Base-by-base conservation (phyloP, 1,140 invertebrate species). In the Caenorhabditis briggsae region DNA sequence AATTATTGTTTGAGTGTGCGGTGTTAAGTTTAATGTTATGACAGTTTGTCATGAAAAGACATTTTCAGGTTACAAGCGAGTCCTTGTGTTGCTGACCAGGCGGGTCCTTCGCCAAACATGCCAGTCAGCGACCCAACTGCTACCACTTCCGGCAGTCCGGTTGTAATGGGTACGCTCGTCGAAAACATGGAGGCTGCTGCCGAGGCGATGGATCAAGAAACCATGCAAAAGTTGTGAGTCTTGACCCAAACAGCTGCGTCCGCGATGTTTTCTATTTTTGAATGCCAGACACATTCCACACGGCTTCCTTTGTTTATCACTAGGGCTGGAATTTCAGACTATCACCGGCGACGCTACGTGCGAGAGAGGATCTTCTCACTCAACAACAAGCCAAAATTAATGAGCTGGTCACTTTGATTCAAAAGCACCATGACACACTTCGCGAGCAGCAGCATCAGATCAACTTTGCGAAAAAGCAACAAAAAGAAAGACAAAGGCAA, bases 311-410 rank as follows among this genome's bases (percentile, higher is more conserved):
- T 70, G 64, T 78, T 78, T 23, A 78, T 78, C 46, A 50, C 33
- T 33, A 33, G 33, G 33, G 7, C 46, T 50, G 18, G 20, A 23
- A 78, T 50, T 78, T 46, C 46, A 78, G 70, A 46, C 23, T 78
- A 46, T 78, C 70, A 11, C 70, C 70, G 7, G 70, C 70, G 70
- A 78, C 70, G 12, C 50, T 78, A 78, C 70, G 70, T 78, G 70
- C 70, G 11, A 12, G 70, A 50, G 70, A 78, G 53, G 70, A 78
- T 16, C 70, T 78, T 9, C 70, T 78, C n/a, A 78, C 70, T 78
- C 70, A 78, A 78, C 70, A 78, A 78, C 70, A 78, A 43, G n/a
- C 70, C 2, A 43, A 53, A n/a, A 78, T 78, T 18, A 78, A 78
- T 23, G 70, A 78, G 70, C n/a, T 78, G 70, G 70, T 78, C 46